These are phyloP conservation scores for Pelagia noctiluca DNA, from an alignment of 30 jellyfish, hydroid and myxozoan species.

Conservation along the genomic window DNA sequence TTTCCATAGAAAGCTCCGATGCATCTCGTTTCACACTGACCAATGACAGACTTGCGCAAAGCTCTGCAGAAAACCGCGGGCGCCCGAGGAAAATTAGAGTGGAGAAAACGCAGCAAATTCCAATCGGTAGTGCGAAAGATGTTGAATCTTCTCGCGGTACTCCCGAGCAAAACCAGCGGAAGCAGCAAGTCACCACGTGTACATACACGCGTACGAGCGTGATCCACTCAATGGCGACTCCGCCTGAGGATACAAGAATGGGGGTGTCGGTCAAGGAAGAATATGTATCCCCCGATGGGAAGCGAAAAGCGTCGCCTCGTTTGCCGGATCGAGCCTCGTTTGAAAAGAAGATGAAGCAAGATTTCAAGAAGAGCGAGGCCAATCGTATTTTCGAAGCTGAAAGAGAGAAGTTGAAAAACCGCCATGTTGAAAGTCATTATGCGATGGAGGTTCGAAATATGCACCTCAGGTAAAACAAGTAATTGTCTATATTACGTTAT, in stretches of 20 bases:
- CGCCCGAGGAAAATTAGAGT: slow-evolving; percentile 96
- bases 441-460: slow-evolving; percentile 66
- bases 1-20: slow-evolving; percentile 68
- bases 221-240: slow-evolving; percentile 82
- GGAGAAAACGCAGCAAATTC: slow-evolving; percentile 87
- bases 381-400: slow-evolving; percentile 64
- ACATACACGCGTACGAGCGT: slow-evolving; percentile 91
- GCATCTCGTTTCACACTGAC: slow-evolving; percentile 93
- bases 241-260: slow-evolving; percentile 60
- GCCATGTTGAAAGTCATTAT: slow-evolving; percentile 72
- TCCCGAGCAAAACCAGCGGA: slow-evolving; percentile 68
- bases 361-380: slow-evolving; percentile 50
- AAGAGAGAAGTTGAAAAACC: slow-evolving; percentile 61
- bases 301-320: slow-evolving; percentile 59
- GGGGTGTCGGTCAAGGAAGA: slow-evolving; percentile 69
- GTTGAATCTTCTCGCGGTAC: slow-evolving; percentile 85
- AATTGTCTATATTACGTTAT: neutral
- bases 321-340: slow-evolving; percentile 45
- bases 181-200: slow-evolving; percentile 60
- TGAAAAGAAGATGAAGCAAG: slow-evolving; percentile 63
- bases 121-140: slow-evolving; percentile 90
- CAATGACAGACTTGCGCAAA: slow-evolving; percentile 81
- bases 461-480: slow-evolving; percentile 43
- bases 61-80: slow-evolving; percentile 96
- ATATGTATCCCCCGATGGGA: slow-evolving; percentile 71